These are phyloP conservation scores for Drosophila auraria DNA, from an alignment of 1,140 invertebrate genomes.

Conservation along the genomic window DNA sequence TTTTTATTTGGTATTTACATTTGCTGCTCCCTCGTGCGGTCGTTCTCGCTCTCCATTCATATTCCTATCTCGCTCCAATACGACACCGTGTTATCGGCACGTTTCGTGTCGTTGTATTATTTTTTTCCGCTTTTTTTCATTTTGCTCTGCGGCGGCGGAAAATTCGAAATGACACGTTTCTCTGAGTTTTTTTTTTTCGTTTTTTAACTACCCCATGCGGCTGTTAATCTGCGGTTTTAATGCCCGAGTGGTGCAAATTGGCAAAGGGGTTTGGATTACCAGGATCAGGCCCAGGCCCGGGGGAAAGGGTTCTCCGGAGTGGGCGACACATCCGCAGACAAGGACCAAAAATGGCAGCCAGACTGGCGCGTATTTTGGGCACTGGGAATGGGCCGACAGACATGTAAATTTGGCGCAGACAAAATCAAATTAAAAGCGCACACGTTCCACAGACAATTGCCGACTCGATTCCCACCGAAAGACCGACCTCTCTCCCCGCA, in stretches of 20 bases:
- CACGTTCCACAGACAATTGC: constrained; percentile 64
- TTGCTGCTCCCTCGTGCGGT: constrained; percentile 11
- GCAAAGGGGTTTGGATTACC: constrained; percentile 78
- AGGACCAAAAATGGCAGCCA: constrained; percentile 47
- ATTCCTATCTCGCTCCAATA: constrained; percentile 22
- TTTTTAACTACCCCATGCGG: constrained; percentile 78
- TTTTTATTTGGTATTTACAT: constrained; percentile 70
- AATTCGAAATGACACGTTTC: constrained; percentile 82
- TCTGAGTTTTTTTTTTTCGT: constrained; percentile 42
- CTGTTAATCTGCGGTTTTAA: constrained; percentile 83
- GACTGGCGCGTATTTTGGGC: constrained; percentile 32
- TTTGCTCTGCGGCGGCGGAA: constrained; percentile 56
- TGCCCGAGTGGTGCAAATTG: constrained; percentile 80
- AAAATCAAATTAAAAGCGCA: constrained; percentile 81
- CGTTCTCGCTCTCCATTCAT: constrained; percentile 1
- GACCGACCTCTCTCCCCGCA: background rate
- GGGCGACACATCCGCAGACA: constrained; percentile 40
- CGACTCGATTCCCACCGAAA: constrained; percentile 7
- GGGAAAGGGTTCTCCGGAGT: constrained; percentile 8
- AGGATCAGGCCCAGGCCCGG: constrained; percentile 12
- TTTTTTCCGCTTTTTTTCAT: constrained; percentile 37
- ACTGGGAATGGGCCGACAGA: constrained; percentile 35
- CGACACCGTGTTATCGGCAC: constrained; percentile 82
- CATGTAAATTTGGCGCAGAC: constrained; percentile 78
- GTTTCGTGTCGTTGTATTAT: constrained; percentile 67